Evolutionary conservation across 2,113 vertebrate species (phyloP).

Genomic region (Salvelinus fontinalis): DNA sequence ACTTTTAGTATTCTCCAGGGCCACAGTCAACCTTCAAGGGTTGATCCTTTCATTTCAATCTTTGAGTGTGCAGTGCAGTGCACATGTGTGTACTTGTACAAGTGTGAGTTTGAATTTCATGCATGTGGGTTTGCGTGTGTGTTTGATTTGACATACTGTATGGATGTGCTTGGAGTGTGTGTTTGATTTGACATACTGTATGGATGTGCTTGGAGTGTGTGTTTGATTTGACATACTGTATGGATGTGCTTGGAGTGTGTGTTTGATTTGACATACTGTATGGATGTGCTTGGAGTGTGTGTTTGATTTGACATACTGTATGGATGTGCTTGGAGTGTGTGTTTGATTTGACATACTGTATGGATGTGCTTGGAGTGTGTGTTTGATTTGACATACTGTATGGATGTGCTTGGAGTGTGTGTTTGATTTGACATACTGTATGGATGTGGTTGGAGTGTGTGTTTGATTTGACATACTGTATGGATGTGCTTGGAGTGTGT

Average conservation of each 20-base stretch:
- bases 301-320: not conserved
- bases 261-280: not conserved
- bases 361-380: too few relatives aligned
- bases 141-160: too few relatives aligned
- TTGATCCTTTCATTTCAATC: constrained; percentile 18
- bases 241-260: constrained; percentile 13
- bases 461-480: not conserved
- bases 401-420: not conserved
- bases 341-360: too few relatives aligned
- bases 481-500: not conserved
- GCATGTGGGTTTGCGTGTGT: not conserved
- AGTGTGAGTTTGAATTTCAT: constrained; percentile 17
- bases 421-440: not conserved
- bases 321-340: not conserved
- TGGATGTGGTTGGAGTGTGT: constrained; percentile 1
- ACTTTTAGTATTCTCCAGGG: not conserved
- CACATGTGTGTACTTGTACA: constrained; percentile 9
- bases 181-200: too few relatives aligned
- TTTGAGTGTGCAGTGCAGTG: not conserved
- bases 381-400: not conserved
- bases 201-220: too few relatives aligned
- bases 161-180: too few relatives aligned
- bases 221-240: not conserved
- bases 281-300: constrained; percentile 1
- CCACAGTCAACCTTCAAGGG: not conserved